Evolutionary conservation across 35 echinoderm and acorn worm species (phyloP).

Genomic region (Apostichopus californicus): DNA sequence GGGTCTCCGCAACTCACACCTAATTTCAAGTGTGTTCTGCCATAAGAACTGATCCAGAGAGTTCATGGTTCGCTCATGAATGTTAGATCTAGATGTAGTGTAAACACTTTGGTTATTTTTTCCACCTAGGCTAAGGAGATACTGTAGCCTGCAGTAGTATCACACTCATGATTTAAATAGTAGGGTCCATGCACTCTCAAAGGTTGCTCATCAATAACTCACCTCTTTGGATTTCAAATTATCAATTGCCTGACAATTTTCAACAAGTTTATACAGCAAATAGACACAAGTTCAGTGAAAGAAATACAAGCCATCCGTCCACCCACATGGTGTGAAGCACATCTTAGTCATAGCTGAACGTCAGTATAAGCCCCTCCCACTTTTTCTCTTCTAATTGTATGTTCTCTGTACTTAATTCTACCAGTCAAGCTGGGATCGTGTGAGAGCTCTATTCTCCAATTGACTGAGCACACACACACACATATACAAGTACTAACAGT

Average conservation of each 20-base stretch:
- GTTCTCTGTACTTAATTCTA: background rate
- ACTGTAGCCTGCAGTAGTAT: too few species aligned
- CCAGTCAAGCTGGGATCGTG: background rate
- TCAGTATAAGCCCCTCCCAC: constrained; percentile 30
- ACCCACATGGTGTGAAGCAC: constrained; percentile 43
- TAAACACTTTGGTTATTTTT: too few species aligned
- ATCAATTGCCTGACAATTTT: constrained; percentile 17
- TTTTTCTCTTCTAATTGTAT: constrained; percentile 28
- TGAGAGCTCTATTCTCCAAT: constrained; percentile 5
- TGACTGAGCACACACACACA: constrained; percentile 6
- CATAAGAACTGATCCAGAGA: too few species aligned
- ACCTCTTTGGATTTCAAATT: background rate
- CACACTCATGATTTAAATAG: too few species aligned
- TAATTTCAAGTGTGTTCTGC: too few species aligned
- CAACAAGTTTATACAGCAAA: background rate
- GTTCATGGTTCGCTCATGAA: too few species aligned
- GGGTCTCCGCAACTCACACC: too few species aligned
- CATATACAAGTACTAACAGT: background rate
- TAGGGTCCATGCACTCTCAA: background rate
- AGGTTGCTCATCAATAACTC: background rate
- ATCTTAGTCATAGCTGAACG: constrained; percentile 6
- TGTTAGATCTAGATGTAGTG: too few species aligned
- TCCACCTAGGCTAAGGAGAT: too few species aligned
- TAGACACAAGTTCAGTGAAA: background rate
- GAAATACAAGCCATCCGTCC: background rate